Evolutionary conservation across 2,113 vertebrate genomes (phyloP), one percentile per base, ranked within the genome.

Genomic region (Ophthalmolycus amberensis): DNA sequence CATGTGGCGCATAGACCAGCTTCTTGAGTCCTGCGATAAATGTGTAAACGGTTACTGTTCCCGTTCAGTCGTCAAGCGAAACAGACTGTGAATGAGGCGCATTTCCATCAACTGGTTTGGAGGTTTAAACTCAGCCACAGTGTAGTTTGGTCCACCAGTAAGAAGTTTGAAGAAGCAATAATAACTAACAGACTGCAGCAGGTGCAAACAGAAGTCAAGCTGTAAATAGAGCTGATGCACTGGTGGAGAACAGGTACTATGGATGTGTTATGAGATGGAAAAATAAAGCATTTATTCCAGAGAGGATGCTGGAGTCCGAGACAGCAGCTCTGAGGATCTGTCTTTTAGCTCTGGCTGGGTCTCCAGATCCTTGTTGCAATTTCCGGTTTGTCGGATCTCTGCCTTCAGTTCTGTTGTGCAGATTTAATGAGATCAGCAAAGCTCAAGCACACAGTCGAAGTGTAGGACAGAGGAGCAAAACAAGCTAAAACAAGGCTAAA

Each of bases 371-470:
- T 50, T 7, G 37, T 38, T 38, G 37, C 37, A 38, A 38, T 38
- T 38, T 32, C 32, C 32, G 32, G 32, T 32, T 32, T 32, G 32
- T 63, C 12, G 6, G 9, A 69, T 64, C 2, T 66, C 73, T 59
- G 73, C 76, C 50, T 44, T 64, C 48, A 29, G 38, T 74, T 46
- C 10, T 52, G 75, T 72, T 70, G 9, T 66, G 40, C 9, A 27
- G 80, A 46, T n/a, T 79, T 86, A 86, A 90, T 88, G 84, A 71
- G 50, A 88, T 40, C 78, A 58, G 44, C 22, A 27, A 69, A 74
- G 48, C 32, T 66, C 34, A 50, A 44, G 22, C 69, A 56, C 58
- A 70, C 32, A 50, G 63, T 40, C 48, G 38, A 27, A 11, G 69
- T 70, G 64, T 9, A 12, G 68, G 50, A 73, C 18, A 12, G 32